Base-by-base conservation (phyloP, 2,113 vertebrate genomes). In the Rallus limicola region DNA sequence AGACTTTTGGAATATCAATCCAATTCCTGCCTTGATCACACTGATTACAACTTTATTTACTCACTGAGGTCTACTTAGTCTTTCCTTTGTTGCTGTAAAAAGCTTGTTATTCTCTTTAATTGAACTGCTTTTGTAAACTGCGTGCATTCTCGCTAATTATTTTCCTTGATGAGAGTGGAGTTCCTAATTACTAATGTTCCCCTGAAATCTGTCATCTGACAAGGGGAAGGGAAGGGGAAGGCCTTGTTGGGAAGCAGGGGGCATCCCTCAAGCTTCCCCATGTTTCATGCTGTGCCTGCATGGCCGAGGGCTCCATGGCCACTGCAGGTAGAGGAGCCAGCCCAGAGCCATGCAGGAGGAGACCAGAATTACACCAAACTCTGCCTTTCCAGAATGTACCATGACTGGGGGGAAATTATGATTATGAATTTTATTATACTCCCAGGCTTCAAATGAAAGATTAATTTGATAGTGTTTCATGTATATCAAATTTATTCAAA, bases 11-110 rank as follows among this genome's bases (percentile, higher is more conserved):
- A 96, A 82, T 95, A 97, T 97, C 94, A 97, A 96, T 96, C 87
- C 92, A 89, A 94, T 84, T 82, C 95, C 92, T 97, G 94, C 97
- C 92, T 98, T 97, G 98, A 98, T 98, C 97, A 97, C 93, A 65
- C 94, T 97, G 97, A 98, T 98, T 98, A 97, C 92, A 95, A 94
- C 96, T 98, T 98, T 98, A 98, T 98, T 98, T 98, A 98, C 96
- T 97, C 94, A 96, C 97, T 88, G 90, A 93, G 96, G 97, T 97
- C 95, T 90, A 95, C 79, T 96, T 97, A 98, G 95, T 90, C 89
- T 92, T 91, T 86, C 95, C 93, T 97, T 97, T 95, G 97, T 95
- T 96, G 96, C 97, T 96, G 95, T 94, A 97, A 98, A 98, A 98
- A 92, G 97, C 96, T 84, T 90, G 98, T 98, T 97, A 97, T 91